These are phyloP conservation scores for Parelbella ahira DNA, from an alignment of 2,888 invertebrate genomes.

Conservation along the genomic window DNA sequence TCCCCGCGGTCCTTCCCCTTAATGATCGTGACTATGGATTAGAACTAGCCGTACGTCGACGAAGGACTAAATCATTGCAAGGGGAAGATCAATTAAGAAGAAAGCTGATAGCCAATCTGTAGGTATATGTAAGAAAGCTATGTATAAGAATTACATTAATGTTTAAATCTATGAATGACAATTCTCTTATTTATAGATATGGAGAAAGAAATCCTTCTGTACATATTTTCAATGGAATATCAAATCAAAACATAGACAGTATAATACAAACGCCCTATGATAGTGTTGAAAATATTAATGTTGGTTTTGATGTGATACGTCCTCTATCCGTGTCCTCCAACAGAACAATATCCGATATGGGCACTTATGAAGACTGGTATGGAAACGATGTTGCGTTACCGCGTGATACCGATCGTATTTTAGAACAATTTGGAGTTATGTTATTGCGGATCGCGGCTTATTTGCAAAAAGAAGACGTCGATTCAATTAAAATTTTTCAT, in stretches of 20 bases:
- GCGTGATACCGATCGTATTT: conserved; percentile 61
- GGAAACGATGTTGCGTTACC: conserved; percentile 57
- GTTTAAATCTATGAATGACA: neutral
- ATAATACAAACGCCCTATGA: conserved; percentile 33
- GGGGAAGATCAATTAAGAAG: conserved; percentile 63
- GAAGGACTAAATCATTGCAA: conserved; percentile 67
- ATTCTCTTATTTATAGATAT: conserved; percentile 39
- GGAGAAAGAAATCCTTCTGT: conserved; percentile 36
- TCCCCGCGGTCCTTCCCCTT: conserved; percentile 43
- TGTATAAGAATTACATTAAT: conserved; percentile 16
- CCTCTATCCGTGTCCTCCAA: conserved; percentile 39
- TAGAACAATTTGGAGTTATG: conserved; percentile 69
- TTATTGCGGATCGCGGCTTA: conserved; percentile 56
- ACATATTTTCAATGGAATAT: conserved; percentile 20
- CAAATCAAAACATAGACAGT: conserved; percentile 13
- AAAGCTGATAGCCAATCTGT: conserved; percentile 59
- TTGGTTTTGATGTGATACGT: conserved; percentile 35
- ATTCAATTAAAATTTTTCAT: conserved; percentile 34
- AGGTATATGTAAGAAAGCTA: conserved; percentile 31
- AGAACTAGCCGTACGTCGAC: conserved; percentile 67
- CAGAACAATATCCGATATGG: conserved; percentile 43
- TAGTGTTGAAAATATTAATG: conserved; percentile 38
- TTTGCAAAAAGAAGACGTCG: conserved; percentile 42
- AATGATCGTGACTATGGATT: conserved; percentile 57
- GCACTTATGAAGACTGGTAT: conserved; percentile 58